Base-by-base conservation (phyloP, 2,888 invertebrate genomes). In the Ashinkailepas kermadecensis region DNA sequence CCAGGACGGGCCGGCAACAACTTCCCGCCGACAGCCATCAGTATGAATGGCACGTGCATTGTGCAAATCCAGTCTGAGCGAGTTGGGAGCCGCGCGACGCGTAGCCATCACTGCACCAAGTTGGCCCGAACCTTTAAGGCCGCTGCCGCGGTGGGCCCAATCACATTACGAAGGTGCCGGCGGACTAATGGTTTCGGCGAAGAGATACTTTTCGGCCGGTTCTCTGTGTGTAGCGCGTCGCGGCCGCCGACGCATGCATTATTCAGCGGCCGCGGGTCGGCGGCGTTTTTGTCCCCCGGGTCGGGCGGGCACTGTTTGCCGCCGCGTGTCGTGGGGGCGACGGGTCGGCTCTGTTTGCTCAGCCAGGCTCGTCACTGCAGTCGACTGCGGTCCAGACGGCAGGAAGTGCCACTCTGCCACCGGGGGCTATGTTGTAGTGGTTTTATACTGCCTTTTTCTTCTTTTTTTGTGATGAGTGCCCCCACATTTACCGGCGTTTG, bases 41-140 rank as follows among this genome's bases (percentile, higher is more conserved):
- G 70, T 70, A 70, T 39, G 70, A 70, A 70, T 15, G 70, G 39
- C 70, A 70, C 70, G 70, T 70, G 15, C 70, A 25, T 70, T 70
- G 25, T 70, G 39, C 39, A 39, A 39, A 39, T 39, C 39, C 4
- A 39, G 39, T 39, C 39, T 1, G 39, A 39, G 39, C 39, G 39
- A 39, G 39, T 39, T 39, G 64, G 23, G 13, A 39, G n/a, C n/a
- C n/a, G 64, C 64, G 9, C 39, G 39, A 39, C 15, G 70, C 39
- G 70, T 1, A 25, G 23, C 25, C 70, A 39, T 62, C 18, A 62
- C 15, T 7, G 15, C 39, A 39, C 70, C 25, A 70, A 70, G 25
- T 70, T 70, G 70, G 70, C 39, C 25, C 39, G 39, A 13, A 23
- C 70, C 70, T 70, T 70, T 70, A 39, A 18, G 39, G 70, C 11